Conservation (phyloP, 1,140 invertebrate genomes). For the Lanistes nyassanus region DNA sequence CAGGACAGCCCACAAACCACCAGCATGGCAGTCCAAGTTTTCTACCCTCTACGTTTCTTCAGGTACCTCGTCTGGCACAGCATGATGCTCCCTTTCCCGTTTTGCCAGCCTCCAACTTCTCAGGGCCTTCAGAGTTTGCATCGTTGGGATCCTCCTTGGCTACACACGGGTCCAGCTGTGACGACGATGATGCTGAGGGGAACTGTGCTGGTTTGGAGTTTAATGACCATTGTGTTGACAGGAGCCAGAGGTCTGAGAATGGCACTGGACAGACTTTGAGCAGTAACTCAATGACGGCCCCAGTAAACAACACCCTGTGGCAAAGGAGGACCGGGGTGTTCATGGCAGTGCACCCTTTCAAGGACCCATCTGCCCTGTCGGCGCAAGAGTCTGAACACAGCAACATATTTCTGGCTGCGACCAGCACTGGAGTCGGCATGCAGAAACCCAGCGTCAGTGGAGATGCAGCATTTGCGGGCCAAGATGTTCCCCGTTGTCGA, state of each 20-base stretch:
- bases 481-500: background rate
- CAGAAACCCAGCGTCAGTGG: background rate
- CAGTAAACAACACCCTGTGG: constrained; percentile 9
- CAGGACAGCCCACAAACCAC: background rate
- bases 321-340: constrained; percentile 30
- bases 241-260: background rate
- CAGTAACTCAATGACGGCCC: background rate
- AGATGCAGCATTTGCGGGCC: background rate
- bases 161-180: background rate
- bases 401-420: constrained; percentile 32
- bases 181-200: no score
- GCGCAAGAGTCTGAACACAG: constrained; percentile 58
- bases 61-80: background rate
- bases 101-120: no score
- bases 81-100: no score
- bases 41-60: background rate
- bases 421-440: background rate
- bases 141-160: background rate
- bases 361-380: constrained; percentile 23
- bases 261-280: background rate
- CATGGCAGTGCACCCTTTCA: constrained; percentile 37
- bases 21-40: background rate
- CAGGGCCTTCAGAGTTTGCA: no score
- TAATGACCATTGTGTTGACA: background rate
- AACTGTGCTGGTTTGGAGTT: background rate